Evolutionary conservation across 2,888 invertebrate genomes (phyloP).

Genomic region (Sturmia bella): DNA sequence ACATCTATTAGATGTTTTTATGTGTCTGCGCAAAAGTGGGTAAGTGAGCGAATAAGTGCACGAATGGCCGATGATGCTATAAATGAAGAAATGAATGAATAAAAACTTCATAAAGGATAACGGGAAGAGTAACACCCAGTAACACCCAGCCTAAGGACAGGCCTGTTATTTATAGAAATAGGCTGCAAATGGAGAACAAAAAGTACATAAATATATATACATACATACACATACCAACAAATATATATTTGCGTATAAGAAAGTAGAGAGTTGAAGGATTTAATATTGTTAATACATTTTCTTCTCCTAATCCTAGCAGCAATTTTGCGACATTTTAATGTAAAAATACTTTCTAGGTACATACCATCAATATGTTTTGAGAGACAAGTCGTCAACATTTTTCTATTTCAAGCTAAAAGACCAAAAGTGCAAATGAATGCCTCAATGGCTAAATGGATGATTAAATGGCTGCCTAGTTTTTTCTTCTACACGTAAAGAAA

Average conservation of each 20-base stretch:
- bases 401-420: conserved; percentile 12
- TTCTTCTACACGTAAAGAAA: too few relatives aligned
- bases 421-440: conserved; percentile 8
- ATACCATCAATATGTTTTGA: conserved; percentile 63
- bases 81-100: conserved; percentile 39
- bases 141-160: conserved; percentile 49
- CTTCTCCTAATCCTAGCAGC: conserved; percentile 33
- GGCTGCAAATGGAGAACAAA: conserved; percentile 34
- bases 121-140: conserved; percentile 33
- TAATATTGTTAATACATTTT: conserved; percentile 40
- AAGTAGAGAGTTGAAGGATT: conserved; percentile 24
- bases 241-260: neutral
- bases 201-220: neutral
- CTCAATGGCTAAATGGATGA: conserved; percentile 12
- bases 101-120: conserved; percentile 28
- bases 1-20: conserved; percentile 38
- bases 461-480: conserved; percentile 37
- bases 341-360: conserved; percentile 54
- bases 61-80: conserved; percentile 32
- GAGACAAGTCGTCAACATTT: conserved; percentile 52
- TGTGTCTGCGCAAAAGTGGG: conserved; percentile 34
- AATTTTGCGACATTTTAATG: conserved; percentile 59
- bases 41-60: conserved; percentile 38
- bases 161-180: conserved; percentile 48
- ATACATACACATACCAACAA: neutral